A percentile compares a stretch with the other conserved stretches of the same genome.
Conservation (phyloP, 2,888 invertebrate species). For the Drosophila basisetae region DNA sequence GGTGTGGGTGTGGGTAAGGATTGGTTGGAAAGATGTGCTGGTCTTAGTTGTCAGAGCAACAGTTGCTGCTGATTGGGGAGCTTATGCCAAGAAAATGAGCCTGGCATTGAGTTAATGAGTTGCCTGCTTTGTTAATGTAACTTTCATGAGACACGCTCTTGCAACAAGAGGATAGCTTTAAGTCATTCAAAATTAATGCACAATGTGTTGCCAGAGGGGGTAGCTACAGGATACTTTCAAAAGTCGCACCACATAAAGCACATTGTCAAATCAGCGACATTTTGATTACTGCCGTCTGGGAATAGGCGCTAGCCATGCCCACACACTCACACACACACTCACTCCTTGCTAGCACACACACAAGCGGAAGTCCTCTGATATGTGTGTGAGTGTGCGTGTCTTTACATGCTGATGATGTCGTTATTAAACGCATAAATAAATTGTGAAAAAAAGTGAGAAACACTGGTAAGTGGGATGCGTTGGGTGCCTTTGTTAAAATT, state of each 20-base stretch:
- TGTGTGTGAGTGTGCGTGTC: constrained; percentile 27
- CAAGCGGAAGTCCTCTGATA: constrained; percentile 12
- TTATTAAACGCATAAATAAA: constrained; percentile 81
- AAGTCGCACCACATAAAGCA: constrained; percentile 65
- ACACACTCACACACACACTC: constrained; percentile 12
- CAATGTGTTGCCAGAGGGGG: constrained; percentile 47
- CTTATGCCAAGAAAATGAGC: constrained; percentile 29
- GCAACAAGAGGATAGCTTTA: constrained; percentile 26
- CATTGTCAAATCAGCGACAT: constrained; percentile 80
- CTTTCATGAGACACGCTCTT: constrained; percentile 37
- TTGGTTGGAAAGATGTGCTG: constrained; percentile 6
- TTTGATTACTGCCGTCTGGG: constrained; percentile 67
- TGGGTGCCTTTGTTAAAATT: constrained; percentile 34
- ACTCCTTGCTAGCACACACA: constrained; percentile 22
- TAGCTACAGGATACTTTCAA: constrained; percentile 20
- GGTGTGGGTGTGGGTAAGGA: neutral
- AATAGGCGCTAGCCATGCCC: constrained; percentile 20
- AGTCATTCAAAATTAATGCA: constrained; percentile 70
- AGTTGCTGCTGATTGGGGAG: constrained; percentile 18
- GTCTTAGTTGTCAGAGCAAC: constrained; percentile 27
- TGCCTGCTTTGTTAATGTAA: constrained; percentile 50
- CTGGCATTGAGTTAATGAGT: constrained; percentile 46
- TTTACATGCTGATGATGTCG: constrained; percentile 77
- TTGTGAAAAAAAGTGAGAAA: constrained; percentile 56
- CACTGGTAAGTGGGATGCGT: constrained; percentile 1